A percentile compares a stretch with the other conserved stretches of the same genome.
phyloP scores from a whole-genome alignment of 2,113 vertebrate genomes.

The Vidua chalybeata region DNA sequence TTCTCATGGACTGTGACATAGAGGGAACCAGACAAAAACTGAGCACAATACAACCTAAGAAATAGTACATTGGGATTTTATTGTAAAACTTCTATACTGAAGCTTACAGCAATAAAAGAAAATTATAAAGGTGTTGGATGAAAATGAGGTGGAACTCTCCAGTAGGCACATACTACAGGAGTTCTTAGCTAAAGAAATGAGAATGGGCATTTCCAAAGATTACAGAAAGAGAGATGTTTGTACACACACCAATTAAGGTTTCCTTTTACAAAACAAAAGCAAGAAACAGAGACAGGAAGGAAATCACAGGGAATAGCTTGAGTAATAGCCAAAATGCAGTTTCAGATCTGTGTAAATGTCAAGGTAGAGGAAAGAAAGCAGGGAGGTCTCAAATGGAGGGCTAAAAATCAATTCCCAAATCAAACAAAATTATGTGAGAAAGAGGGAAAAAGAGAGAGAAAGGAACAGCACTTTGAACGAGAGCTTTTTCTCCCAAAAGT shows the following conservation, averaged over 20 bases:
- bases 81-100: neutral
- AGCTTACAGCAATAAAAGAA: neutral
- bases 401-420: neutral
- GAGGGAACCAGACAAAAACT: neutral
- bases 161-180: neutral
- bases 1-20: neutral
- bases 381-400: neutral
- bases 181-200: neutral
- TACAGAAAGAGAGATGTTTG: neutral
- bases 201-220: neutral
- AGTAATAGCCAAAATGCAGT: conserved; percentile 7
- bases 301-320: conserved; percentile 7
- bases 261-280: conserved; percentile 18
- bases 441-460: neutral
- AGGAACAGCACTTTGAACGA: neutral
- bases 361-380: neutral
- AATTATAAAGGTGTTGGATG: neutral
- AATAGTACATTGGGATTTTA: neutral
- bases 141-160: neutral
- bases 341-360: neutral
- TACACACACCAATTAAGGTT: neutral
- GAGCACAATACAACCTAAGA: neutral
- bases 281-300: conserved; percentile 46
- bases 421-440: neutral
- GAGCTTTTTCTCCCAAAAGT: neutral